Evolutionary conservation across 2,113 vertebrate species (phyloP).

Genomic region (Heloderma charlesbogerti): DNA sequence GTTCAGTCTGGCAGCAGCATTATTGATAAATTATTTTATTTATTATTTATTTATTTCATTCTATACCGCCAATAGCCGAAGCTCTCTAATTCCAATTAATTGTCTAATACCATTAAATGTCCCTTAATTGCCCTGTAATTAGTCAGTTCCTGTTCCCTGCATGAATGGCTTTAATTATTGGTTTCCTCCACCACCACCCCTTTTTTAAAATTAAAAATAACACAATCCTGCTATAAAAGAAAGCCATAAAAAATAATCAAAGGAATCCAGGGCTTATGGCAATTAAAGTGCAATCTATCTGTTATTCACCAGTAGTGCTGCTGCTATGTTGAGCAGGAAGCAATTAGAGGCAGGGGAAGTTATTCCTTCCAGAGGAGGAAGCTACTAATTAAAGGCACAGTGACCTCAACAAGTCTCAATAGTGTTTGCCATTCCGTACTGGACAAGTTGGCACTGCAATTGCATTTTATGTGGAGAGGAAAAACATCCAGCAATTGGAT

Average conservation of each 20-base stretch:
- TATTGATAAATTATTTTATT: not conserved
- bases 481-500: too few relatives aligned
- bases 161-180: not conserved
- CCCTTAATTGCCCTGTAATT: not conserved
- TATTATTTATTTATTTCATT: too few relatives aligned
- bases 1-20: not conserved
- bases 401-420: not conserved
- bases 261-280: not conserved
- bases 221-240: not conserved
- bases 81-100: too few relatives aligned
- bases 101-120: too few relatives aligned
- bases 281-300: not conserved
- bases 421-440: not conserved
- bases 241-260: not conserved
- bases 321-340: not conserved
- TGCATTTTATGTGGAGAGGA: not conserved
- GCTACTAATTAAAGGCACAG: not conserved
- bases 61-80: too few relatives aligned
- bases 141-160: too few relatives aligned
- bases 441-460: too few relatives aligned
- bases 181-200: not conserved
- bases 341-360: not conserved
- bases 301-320: not conserved
- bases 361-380: not conserved
- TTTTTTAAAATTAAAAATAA: not conserved